A percentile compares a stretch with the other conserved stretches of the same genome.
Conservation (phyloP, 2,888 invertebrate species). For the Ectobius pallidus region DNA sequence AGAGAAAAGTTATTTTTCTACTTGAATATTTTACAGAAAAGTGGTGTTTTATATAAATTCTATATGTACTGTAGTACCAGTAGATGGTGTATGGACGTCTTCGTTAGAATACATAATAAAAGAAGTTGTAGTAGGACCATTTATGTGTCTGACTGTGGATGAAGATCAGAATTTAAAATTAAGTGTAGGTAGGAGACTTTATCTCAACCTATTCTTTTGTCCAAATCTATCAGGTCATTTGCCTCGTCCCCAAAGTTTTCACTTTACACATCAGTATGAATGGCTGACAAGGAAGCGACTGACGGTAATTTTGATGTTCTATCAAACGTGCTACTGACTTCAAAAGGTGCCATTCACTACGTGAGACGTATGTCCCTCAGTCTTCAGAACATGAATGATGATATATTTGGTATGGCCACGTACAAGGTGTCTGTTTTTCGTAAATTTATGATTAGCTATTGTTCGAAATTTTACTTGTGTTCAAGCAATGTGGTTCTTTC, state of each 20-base stretch:
- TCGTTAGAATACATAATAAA: too few relatives aligned
- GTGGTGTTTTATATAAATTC: too few relatives aligned
- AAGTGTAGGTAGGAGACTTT: background rate
- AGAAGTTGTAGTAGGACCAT: too few relatives aligned
- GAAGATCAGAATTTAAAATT: slow-evolving; percentile 26
- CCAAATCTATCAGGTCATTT: slow-evolving; percentile 19
- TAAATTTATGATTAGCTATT: too few relatives aligned
- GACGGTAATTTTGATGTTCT: background rate
- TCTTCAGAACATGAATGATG: background rate
- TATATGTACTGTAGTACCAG: too few relatives aligned
- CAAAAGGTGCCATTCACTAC: background rate
- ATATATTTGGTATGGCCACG: background rate
- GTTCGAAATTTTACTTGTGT: too few relatives aligned
- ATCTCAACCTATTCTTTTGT: slow-evolving; percentile 7
- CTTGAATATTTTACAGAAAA: too few relatives aligned
- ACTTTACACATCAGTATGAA: background rate
- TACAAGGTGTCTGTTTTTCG: background rate
- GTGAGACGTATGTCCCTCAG: background rate
- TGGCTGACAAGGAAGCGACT: background rate
- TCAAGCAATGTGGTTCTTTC: too few relatives aligned
- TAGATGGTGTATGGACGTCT: too few relatives aligned
- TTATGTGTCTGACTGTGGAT: too few relatives aligned
- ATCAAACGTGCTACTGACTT: background rate
- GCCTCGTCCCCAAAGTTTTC: background rate
- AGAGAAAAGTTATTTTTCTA: too few relatives aligned